phyloP scores from a whole-genome alignment of 2,113 vertebrate species.

The Scomber scombrus region DNA sequence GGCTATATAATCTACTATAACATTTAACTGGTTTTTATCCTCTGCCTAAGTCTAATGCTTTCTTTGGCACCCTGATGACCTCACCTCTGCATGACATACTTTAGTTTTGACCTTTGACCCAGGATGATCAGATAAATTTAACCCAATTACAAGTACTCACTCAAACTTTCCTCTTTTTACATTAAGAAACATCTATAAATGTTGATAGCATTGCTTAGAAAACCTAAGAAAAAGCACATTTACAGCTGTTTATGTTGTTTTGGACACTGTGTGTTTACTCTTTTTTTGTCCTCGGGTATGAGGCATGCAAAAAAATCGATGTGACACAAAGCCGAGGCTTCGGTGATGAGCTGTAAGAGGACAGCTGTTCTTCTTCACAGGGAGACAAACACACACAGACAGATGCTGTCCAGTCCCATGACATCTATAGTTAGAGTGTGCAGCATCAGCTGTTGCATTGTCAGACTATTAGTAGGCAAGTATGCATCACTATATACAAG shows the following conservation, averaged over 20 bases:
- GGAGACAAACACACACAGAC: constrained; percentile 17
- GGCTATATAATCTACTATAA: too few relatives aligned
- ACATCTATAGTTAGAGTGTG: constrained; percentile 10
- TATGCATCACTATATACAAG: not conserved
- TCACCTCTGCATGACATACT: too few relatives aligned
- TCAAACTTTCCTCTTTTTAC: too few relatives aligned
- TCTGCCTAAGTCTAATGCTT: not conserved
- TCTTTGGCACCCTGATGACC: not conserved
- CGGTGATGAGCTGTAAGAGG: not conserved
- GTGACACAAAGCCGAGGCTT: not conserved
- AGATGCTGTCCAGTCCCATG: constrained; percentile 33
- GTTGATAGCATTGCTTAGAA: not conserved
- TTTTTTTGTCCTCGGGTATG: not conserved
- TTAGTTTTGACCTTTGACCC: constrained; percentile 23
- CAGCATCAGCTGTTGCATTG: constrained; percentile 42
- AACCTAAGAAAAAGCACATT: too few relatives aligned
- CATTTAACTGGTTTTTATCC: not conserved
- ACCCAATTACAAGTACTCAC: too few relatives aligned
- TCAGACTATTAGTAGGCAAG: constrained; percentile 19
- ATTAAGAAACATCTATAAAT: too few relatives aligned
- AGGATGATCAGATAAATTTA: too few relatives aligned
- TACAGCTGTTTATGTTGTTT: too few relatives aligned
- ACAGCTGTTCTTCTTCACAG: not conserved
- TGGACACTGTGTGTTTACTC: not conserved
- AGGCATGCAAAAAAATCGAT: not conserved